Conservation (phyloP, 2,888 invertebrate genomes). For the Clitarchus hookeri region DNA sequence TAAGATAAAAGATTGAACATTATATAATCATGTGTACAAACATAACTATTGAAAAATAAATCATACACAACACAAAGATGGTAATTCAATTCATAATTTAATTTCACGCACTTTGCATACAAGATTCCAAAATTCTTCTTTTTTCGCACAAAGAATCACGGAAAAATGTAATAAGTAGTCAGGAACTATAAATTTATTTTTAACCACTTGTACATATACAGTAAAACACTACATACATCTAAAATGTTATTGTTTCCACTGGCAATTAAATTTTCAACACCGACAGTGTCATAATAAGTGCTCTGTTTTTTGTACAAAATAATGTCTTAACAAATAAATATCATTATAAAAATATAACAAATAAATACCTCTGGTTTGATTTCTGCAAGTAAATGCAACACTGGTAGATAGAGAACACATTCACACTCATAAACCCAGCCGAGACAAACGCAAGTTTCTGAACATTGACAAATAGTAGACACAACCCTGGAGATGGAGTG, state of each 20-base stretch:
- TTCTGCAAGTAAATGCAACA: background rate
- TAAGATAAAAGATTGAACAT: no score
- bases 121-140: background rate
- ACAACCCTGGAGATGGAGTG: no score
- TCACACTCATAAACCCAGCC: background rate
- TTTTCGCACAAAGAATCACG: no score
- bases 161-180: background rate
- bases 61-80: no score
- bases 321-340: slow-evolving; percentile 14
- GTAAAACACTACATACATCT: background rate
- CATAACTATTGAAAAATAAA: no score
- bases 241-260: background rate
- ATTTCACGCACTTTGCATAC: background rate
- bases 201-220: background rate
- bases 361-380: background rate
- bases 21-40: no score
- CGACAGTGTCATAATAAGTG: background rate
- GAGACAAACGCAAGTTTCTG: background rate
- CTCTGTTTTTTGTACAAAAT: background rate
- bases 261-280: background rate
- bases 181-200: slow-evolving; percentile 2
- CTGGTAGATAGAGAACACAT: background rate
- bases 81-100: no score
- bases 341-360: slow-evolving; percentile 8
- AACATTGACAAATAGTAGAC: background rate